Evolutionary conservation across 2,888 invertebrate species (phyloP).

Genomic region (Lumbricus terrestris): DNA sequence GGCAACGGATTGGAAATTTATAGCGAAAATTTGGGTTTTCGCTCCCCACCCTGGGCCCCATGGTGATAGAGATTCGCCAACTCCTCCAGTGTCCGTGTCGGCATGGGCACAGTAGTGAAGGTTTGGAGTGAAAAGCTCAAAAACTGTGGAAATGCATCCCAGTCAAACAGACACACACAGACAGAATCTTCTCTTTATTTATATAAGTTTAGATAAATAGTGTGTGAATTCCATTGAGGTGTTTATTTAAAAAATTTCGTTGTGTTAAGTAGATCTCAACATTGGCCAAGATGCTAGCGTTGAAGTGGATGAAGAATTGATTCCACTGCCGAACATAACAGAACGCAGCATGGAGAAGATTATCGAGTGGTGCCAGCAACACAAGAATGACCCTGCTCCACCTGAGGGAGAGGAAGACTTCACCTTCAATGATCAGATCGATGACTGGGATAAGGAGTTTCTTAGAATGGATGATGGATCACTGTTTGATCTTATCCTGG

Average conservation of each 20-base stretch:
- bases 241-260: background rate
- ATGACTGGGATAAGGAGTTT: constrained; percentile 27
- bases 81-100: no score
- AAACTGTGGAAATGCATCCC: no score
- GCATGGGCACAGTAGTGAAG: no score
- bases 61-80: no score
- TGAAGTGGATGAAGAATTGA: constrained; percentile 24
- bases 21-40: no score
- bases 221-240: background rate
- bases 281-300: background rate
- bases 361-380: constrained; percentile 25
- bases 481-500: constrained; percentile 29
- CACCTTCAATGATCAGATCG: constrained; percentile 22
- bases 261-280: background rate
- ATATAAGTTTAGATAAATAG: background rate
- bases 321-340: constrained; percentile 27
- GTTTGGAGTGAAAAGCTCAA: no score
- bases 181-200: no score
- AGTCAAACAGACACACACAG: no score
- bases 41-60: no score
- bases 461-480: constrained; percentile 25
- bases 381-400: constrained; percentile 24
- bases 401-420: constrained; percentile 23
- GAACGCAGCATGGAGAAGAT: constrained; percentile 25
- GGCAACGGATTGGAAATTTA: no score